phyloP scores from a whole-genome alignment of 2,113 vertebrate genomes.

The Dasyurus viverrinus region DNA sequence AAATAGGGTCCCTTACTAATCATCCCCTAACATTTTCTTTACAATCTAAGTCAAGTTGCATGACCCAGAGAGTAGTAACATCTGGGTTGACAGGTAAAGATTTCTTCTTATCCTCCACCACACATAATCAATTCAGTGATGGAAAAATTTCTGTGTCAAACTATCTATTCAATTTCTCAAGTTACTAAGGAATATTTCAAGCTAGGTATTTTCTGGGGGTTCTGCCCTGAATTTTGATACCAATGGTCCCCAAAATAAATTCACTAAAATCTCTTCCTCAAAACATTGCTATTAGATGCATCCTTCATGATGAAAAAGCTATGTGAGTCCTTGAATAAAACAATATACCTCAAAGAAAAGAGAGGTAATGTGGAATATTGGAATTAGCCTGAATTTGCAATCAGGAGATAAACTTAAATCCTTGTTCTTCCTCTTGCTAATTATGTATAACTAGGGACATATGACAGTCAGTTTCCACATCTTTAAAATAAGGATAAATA shows the following conservation, averaged over 20 bases:
- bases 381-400: not conserved
- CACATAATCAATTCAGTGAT: constrained; percentile 34
- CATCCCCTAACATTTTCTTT: not conserved
- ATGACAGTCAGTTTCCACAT: not conserved
- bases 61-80: not conserved
- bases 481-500: not conserved
- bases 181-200: constrained; percentile 44
- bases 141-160: constrained; percentile 37
- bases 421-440: not conserved
- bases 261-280: not conserved
- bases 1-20: constrained; percentile 9
- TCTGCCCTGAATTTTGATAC: constrained; percentile 24
- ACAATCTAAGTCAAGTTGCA: not conserved
- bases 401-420: not conserved
- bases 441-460: not conserved
- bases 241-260: constrained; percentile 52
- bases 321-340: not conserved
- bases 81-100: constrained; percentile 38
- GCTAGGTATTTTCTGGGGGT: constrained; percentile 43
- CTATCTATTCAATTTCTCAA: constrained; percentile 26
- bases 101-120: constrained; percentile 21
- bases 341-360: not conserved
- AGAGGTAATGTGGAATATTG: not conserved
- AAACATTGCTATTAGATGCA: not conserved
- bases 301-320: not conserved